phyloP scores from a whole-genome alignment of 2,113 vertebrate genomes.

The Numenius arquata region DNA sequence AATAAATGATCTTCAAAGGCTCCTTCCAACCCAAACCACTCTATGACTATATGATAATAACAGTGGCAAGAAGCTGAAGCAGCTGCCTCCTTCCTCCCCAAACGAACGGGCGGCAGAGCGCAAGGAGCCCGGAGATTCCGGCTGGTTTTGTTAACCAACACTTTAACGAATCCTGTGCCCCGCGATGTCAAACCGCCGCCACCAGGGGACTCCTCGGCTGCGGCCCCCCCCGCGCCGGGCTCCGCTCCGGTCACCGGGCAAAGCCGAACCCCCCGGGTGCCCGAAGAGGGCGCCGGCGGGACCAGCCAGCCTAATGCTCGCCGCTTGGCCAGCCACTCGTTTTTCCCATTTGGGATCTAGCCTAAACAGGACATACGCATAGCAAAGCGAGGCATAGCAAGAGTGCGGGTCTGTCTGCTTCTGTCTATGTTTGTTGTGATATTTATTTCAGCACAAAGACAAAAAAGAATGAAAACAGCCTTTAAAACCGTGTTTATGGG shows the following conservation, averaged over 20 bases:
- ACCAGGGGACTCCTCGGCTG: not conserved
- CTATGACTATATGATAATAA: not conserved
- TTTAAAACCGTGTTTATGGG: not conserved
- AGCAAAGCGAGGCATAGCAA: not conserved
- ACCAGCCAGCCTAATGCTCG: not conserved
- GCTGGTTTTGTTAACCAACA: not conserved
- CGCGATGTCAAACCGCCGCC: not conserved
- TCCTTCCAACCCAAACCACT: not conserved
- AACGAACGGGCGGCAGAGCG: rapidly evolving
- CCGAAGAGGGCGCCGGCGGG: not conserved
- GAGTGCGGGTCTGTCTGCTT: rapidly evolving
- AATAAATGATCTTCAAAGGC: not conserved
- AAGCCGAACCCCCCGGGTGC: not conserved
- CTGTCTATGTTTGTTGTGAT: not conserved
- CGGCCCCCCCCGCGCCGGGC: too few relatives aligned
- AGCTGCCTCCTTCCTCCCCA: not conserved
- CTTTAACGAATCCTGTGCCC: too few relatives aligned
- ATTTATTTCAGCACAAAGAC: not conserved
- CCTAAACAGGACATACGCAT: not conserved
- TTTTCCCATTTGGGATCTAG: not conserved
- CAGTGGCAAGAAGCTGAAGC: not conserved
- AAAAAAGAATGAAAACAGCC: not conserved
- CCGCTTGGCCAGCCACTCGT: rapidly evolving
- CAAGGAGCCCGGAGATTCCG: too few relatives aligned
- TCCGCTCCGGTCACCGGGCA: too few relatives aligned